Evolutionary conservation across 2,113 vertebrate species (phyloP).

Genomic region (Marmota monax): DNA sequence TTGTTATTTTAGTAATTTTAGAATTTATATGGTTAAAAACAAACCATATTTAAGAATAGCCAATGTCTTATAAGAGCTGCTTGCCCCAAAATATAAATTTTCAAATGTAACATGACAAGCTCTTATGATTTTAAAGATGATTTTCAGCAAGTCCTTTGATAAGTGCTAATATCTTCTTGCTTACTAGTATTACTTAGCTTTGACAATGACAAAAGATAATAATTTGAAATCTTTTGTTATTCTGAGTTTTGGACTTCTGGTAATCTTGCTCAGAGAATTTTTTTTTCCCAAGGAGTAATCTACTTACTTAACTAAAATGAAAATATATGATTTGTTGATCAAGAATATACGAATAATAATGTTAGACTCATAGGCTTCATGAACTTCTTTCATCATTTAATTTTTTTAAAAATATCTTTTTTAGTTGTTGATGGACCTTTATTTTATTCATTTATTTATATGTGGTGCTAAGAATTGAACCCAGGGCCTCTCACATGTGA

Average conservation of each 20-base stretch:
- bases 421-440: no score
- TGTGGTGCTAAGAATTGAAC: no score
- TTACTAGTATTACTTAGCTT: neutral
- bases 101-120: neutral
- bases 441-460: no score
- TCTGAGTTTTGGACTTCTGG: neutral
- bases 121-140: neutral
- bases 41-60: neutral
- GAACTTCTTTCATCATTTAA: neutral
- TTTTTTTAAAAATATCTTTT: no score
- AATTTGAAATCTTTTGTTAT: neutral
- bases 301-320: constrained; percentile 4
- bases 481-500: no score
- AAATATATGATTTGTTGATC: neutral
- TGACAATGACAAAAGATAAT: neutral
- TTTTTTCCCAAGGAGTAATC: neutral
- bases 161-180: neutral
- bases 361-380: neutral
- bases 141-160: neutral
- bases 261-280: neutral
- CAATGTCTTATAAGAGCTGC: neutral
- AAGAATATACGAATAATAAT: neutral
- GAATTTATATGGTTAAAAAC: neutral
- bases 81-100: neutral
- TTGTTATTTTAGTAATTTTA: neutral